Evolutionary conservation across 2,888 invertebrate species (phyloP).

Genomic region (Artemia sinica): DNA sequence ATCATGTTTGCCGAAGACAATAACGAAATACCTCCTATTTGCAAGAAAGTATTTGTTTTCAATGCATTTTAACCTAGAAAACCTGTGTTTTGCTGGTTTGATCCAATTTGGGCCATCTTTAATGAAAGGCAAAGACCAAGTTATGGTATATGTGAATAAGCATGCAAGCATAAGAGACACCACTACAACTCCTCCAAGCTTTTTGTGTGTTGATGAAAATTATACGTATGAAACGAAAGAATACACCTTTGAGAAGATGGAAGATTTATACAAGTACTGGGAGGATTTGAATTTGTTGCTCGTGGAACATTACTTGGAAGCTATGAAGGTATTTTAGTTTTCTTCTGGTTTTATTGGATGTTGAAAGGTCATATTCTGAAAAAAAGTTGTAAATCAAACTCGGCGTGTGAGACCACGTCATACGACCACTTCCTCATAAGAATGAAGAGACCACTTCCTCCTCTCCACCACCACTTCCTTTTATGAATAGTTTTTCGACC

Average conservation of each 20-base stretch:
- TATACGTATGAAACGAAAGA: conserved; percentile 39
- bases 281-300: conserved; percentile 24
- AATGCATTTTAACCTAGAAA: conserved; percentile 39
- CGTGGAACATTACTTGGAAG: background rate
- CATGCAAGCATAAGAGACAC: conserved; percentile 46
- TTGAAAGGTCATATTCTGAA: too few species aligned
- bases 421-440: too few species aligned
- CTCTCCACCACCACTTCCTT: too few species aligned
- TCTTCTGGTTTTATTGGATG: too few species aligned
- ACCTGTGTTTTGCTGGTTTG: conserved; percentile 48
- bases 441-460: too few species aligned
- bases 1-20: conserved; percentile 35
- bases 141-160: conserved; percentile 47
- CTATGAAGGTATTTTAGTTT: background rate
- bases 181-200: conserved; percentile 42
- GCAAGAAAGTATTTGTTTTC: conserved; percentile 42
- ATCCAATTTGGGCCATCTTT: conserved; percentile 47
- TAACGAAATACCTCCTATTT: conserved; percentile 38
- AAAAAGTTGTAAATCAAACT: too few species aligned
- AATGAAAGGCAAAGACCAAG: conserved; percentile 43
- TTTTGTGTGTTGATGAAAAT: conserved; percentile 40
- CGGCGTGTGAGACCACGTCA: too few species aligned
- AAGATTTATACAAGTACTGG: conserved; percentile 48
- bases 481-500: too few species aligned
- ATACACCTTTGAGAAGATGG: conserved; percentile 39